phyloP scores from a whole-genome alignment of 2,113 vertebrate species.

The Vombatus ursinus region DNA sequence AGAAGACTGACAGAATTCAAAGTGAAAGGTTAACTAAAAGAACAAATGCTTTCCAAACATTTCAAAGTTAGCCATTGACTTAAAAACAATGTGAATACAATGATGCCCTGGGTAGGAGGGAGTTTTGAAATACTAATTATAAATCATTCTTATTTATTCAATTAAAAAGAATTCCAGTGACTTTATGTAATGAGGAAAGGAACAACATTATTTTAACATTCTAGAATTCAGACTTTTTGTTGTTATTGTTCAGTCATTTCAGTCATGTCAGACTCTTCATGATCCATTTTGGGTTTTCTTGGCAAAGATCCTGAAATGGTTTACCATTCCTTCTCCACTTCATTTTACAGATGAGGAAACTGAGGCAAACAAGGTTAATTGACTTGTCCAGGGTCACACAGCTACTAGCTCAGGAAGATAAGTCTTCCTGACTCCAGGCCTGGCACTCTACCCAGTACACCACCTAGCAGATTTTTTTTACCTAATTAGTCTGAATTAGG shows the following conservation, averaged over 20 bases:
- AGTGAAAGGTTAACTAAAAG: background rate
- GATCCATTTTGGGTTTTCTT: background rate
- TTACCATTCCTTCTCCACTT: background rate
- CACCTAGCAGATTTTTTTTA: background rate
- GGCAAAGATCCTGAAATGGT: too few relatives aligned
- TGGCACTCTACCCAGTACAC: background rate
- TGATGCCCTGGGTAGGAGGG: fast-evolving
- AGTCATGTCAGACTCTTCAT: background rate
- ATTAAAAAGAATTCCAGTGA: background rate
- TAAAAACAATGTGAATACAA: background rate
- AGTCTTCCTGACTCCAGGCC: background rate
- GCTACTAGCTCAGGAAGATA: background rate
- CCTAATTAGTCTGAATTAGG: background rate
- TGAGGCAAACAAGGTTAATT: background rate
- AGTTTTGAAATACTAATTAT: fast-evolving
- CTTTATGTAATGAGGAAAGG: background rate
- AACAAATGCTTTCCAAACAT: background rate
- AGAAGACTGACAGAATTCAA: background rate
- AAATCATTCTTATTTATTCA: background rate
- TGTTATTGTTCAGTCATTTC: background rate
- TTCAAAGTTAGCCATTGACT: background rate
- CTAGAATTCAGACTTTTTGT: background rate
- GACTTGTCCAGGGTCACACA: background rate
- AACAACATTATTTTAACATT: background rate
- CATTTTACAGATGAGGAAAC: background rate